Evolutionary conservation across 2,888 invertebrate species (phyloP).

Genomic region (Ferdinandea cuprea): DNA sequence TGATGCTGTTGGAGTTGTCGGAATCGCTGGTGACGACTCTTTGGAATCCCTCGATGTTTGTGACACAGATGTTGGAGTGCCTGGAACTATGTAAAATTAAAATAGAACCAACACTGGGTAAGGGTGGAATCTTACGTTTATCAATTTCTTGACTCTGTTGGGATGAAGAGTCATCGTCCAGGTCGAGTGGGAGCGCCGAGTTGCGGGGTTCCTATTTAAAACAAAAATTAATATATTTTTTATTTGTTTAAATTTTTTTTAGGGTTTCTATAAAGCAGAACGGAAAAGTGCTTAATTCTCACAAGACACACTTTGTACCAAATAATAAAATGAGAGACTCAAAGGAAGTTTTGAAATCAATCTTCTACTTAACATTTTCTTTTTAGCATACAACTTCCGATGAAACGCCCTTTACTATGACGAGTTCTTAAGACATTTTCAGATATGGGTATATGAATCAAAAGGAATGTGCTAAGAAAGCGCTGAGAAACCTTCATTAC

Average conservation of each 20-base stretch:
- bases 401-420: neutral
- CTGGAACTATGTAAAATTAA: slow-evolving; percentile 79
- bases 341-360: neutral
- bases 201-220: slow-evolving; percentile 91
- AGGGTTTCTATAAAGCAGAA: slow-evolving; percentile 35
- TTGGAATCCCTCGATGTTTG: slow-evolving; percentile 81
- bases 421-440: slow-evolving; percentile 34
- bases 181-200: slow-evolving; percentile 94
- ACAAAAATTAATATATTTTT: slow-evolving; percentile 11
- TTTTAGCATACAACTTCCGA: neutral
- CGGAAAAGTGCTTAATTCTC: slow-evolving; percentile 42
- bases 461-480: slow-evolving; percentile 2
- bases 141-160: slow-evolving; percentile 93
- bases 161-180: slow-evolving; percentile 95
- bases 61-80: slow-evolving; percentile 82
- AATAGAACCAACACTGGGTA: slow-evolving; percentile 6
- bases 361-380: no score
- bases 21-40: slow-evolving; percentile 77
- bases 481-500: slow-evolving; percentile 11
- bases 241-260: neutral
- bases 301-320: slow-evolving; percentile 31
- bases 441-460: slow-evolving; percentile 15
- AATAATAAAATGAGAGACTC: slow-evolving; percentile 4
- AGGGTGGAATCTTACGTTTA: slow-evolving; percentile 84
- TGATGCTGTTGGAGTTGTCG: slow-evolving; percentile 63